Percentiles rank a stretch among this genome's conserved stretches.
These are phyloP conservation scores for Drosophila pseudotalamancana DNA, from an alignment of 2,888 invertebrate species.

Conservation along the genomic window DNA sequence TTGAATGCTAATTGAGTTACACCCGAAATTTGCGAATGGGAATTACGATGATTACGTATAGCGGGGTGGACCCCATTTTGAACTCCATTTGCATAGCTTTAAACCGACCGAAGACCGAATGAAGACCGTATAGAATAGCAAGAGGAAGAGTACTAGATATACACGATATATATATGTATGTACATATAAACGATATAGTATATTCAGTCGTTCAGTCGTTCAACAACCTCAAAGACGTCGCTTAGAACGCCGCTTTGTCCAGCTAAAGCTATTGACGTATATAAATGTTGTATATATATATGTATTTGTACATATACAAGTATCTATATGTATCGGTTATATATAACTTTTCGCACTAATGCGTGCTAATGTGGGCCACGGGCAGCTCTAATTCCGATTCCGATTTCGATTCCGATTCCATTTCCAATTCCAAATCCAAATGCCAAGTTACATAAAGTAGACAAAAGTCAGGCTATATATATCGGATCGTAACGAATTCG, in stretches of 20 bases:
- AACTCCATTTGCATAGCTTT: slow-evolving; percentile 39
- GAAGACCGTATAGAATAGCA: not conserved
- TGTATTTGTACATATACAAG: not conserved
- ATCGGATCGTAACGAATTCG: slow-evolving; percentile 13
- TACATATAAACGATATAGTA: not conserved
- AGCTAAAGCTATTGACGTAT: not conserved
- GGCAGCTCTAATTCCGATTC: slow-evolving; percentile 30
- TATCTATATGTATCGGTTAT: not conserved
- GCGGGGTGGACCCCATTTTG: slow-evolving; percentile 27
- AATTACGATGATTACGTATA: slow-evolving; percentile 13
- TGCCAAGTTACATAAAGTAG: slow-evolving; percentile 5
- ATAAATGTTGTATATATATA: not conserved
- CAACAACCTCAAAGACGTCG: slow-evolving; percentile 30
- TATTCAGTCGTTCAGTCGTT: slow-evolving; percentile 16
- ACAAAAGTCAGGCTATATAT: slow-evolving; percentile 3
- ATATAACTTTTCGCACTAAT: not conserved
- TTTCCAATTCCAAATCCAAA: slow-evolving; percentile 28
- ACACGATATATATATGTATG: not conserved
- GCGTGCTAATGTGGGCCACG: slow-evolving; percentile 26
- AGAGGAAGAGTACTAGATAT: not conserved
- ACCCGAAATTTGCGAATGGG: slow-evolving; percentile 13
- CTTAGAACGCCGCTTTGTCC: slow-evolving; percentile 11
- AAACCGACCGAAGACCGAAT: not conserved
- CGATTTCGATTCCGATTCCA: too few relatives aligned
- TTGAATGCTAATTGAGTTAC: slow-evolving; percentile 29